A percentile compares a stretch with the other conserved stretches of the same genome.
phyloP scores from a whole-genome alignment of 2,797 vertebrate species.

The Tolypeutes matacus region DNA sequence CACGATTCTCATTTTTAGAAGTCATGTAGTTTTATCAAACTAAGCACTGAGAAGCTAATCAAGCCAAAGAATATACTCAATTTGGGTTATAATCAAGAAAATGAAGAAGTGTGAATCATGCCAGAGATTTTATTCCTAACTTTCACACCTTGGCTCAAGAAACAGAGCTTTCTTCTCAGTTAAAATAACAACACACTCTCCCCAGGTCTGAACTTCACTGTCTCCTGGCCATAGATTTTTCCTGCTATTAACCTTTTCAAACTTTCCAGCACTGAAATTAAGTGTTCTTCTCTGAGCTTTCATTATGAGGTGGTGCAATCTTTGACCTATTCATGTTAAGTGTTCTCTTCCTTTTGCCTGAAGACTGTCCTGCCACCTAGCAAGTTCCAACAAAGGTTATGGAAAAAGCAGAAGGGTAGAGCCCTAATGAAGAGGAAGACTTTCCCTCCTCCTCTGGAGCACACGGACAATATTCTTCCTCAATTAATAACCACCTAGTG shows the following conservation, averaged over 20 bases:
- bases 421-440: neutral
- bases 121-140: neutral
- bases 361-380: neutral
- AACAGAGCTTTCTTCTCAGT: neutral
- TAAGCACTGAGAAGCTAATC: neutral
- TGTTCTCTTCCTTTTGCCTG: constrained; percentile 36
- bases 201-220: neutral
- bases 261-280: constrained; percentile 45
- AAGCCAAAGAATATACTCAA: constrained; percentile 1
- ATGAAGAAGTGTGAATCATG: neutral
- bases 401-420: neutral
- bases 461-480: neutral
- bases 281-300: constrained; percentile 53
- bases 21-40: neutral
- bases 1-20: neutral
- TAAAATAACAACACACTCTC: neutral
- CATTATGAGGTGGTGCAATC: neutral
- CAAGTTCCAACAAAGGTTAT: constrained; percentile 35
- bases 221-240: neutral
- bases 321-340: constrained; percentile 62
- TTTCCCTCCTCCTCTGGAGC: neutral
- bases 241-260: constrained; percentile 69
- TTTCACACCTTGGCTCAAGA: neutral
- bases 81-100: neutral
- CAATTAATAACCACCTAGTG: constrained; percentile 14